Evolutionary conservation across 2,113 vertebrate species (phyloP).

Genomic region (Nipponia nippon): DNA sequence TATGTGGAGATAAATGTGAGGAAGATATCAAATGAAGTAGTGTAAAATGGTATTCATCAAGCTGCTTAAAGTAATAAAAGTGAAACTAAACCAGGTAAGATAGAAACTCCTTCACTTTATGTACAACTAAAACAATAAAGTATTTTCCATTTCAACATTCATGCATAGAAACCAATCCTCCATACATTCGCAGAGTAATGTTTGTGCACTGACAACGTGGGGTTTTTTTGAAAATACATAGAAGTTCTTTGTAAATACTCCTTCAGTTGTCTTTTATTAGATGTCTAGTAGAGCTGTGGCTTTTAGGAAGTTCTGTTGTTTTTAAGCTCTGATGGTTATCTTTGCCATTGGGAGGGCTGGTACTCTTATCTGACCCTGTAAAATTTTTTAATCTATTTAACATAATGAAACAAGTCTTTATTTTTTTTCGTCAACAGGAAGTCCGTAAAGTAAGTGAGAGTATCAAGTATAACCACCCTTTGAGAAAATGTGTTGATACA

Average conservation of each 20-base stretch:
- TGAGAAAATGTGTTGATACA: slow-evolving; percentile 90
- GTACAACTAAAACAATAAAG: background rate
- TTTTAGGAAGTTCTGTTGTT: background rate
- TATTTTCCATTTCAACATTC: background rate
- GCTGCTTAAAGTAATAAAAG: background rate
- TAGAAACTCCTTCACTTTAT: background rate
- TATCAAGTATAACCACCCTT: slow-evolving; percentile 83
- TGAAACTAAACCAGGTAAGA: background rate
- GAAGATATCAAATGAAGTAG: background rate
- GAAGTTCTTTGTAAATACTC: background rate
- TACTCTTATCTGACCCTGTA: background rate
- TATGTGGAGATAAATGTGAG: background rate
- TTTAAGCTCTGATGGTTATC: background rate
- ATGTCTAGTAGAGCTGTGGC: background rate
- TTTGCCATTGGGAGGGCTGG: background rate
- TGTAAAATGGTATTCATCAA: background rate
- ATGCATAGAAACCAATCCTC: background rate
- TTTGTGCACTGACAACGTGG: background rate
- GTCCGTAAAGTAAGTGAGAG: slow-evolving; percentile 81
- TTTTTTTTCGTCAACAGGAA: slow-evolving; percentile 72
- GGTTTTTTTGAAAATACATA: rapidly evolving
- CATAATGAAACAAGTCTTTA: background rate
- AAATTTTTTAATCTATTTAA: background rate
- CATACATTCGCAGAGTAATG: background rate
- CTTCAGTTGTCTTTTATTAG: background rate